Evolutionary conservation across 2,113 vertebrate genomes (phyloP), one percentile per base, ranked within the genome.

Genomic region (Silurus meridionalis): DNA sequence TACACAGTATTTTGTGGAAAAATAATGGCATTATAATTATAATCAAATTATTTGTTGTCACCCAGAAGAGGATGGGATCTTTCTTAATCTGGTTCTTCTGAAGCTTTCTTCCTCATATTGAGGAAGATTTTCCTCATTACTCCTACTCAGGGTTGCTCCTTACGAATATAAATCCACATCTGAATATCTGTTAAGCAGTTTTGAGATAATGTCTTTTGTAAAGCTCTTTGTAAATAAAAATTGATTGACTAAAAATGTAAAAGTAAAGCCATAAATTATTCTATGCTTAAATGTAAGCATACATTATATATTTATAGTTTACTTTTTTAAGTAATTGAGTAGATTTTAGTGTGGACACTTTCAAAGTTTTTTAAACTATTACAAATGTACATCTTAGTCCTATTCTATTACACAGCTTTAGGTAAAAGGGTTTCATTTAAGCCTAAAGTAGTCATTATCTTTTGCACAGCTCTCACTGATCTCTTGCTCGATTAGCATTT

Each of bases 401-500:
- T 57, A 71, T 78, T 83, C 19, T 25, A 4, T 50, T 72, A 72
- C 10, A n/a, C 66, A 83, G 10, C 25, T 28, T 82, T 21, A 82
- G 53, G n/a, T 21, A 46, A 85, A 64, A 78, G 11, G 25, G 8
- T 53, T 69, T 52, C 23, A 25, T 63, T 83, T 64, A 21, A 46
- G 15, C 61, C 61, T 66, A 57, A 8, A 63, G 75, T 37, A 48
- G 69, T 46, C 25, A 28, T 63, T 82, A 37, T 52, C 23, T 55
- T 57, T 75, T 19, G 28, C 21, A 15, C 25, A 19, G 23, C 25
- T 25, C 8, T 17, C 64, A 82, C 21, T 83, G 71, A 86, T 84
- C 82, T 71, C 53, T 80, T 17, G 55, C 58, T 55, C 48, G 28
- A 72, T 85, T 86, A 48, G 28, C 25, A 67, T n/a, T 60, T 55